Evolutionary conservation across 2,888 invertebrate species (phyloP).

Genomic region (Coleophora flavipennella): DNA sequence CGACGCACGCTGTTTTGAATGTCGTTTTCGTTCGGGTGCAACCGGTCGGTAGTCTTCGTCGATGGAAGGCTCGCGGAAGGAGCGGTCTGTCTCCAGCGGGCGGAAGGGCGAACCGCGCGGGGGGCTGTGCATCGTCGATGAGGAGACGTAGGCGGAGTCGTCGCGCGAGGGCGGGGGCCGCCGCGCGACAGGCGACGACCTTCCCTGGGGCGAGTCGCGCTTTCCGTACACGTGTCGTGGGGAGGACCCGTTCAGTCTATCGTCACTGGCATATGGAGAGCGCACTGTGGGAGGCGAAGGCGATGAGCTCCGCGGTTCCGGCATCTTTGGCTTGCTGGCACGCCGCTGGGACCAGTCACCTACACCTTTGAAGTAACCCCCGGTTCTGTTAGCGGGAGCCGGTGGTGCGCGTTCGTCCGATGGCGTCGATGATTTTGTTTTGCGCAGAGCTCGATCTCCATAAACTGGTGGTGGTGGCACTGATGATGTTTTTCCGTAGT

Average conservation of each 20-base stretch:
- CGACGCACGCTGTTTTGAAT: conserved; percentile 66
- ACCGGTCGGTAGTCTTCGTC: conserved; percentile 69
- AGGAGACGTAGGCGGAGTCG: conserved; percentile 72
- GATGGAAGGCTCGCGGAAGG: conserved; percentile 64
- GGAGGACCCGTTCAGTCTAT: conserved; percentile 51
- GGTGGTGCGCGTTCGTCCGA: conserved; percentile 59
- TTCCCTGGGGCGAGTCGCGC: conserved; percentile 56
- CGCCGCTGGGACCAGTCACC: conserved; percentile 85
- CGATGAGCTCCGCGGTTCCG: conserved; percentile 61
- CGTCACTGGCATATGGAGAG: conserved; percentile 55
- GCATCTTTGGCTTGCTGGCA: conserved; percentile 65
- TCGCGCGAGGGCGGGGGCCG: conserved; percentile 67
- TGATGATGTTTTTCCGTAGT: conserved; percentile 58
- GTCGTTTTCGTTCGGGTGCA: conserved; percentile 78
- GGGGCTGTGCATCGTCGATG: conserved; percentile 71
- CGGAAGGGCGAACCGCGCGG: conserved; percentile 67
- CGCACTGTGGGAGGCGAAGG: conserved; percentile 57
- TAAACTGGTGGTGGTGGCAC: conserved; percentile 59
- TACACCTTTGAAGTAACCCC: conserved; percentile 80
- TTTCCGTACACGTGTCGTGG: conserved; percentile 57
- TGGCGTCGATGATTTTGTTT: conserved; percentile 68
- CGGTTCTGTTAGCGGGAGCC: conserved; percentile 53
- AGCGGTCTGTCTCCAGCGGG: conserved; percentile 55
- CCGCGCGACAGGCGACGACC: conserved; percentile 54
- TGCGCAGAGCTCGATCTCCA: conserved; percentile 60